Evolutionary conservation across 2,113 vertebrate species (phyloP).

Genomic region (Ctenodactylus gundi): DNA sequence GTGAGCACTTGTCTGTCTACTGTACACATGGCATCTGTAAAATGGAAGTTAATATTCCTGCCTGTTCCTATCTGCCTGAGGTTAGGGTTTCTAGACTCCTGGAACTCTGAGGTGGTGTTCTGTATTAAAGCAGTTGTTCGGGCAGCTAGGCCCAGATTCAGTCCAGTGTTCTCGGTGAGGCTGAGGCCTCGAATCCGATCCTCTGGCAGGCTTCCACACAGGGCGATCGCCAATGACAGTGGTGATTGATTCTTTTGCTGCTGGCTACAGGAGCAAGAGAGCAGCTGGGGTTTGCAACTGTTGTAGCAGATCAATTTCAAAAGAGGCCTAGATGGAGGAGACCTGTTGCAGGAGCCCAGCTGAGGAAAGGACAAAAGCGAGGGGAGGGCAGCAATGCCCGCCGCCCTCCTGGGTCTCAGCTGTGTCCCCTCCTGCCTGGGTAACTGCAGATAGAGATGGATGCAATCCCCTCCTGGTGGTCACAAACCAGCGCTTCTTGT

Average conservation of each 20-base stretch:
- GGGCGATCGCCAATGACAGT: background rate
- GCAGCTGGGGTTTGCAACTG: slow-evolving; percentile 76
- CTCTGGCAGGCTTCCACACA: background rate
- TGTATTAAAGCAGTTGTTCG: slow-evolving; percentile 54
- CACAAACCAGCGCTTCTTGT: background rate
- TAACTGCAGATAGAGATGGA: background rate
- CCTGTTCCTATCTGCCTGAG: background rate
- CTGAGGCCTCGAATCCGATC: background rate
- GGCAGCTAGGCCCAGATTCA: slow-evolving; percentile 54
- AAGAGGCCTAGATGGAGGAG: background rate
- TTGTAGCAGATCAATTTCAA: slow-evolving; percentile 68
- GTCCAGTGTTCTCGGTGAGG: background rate
- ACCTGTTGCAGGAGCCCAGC: background rate
- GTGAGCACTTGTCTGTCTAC: background rate
- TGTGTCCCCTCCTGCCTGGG: background rate
- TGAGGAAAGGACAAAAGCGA: background rate
- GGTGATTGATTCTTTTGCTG: slow-evolving; percentile 60
- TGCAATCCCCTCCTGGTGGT: background rate
- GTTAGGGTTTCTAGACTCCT: background rate
- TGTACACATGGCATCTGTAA: background rate
- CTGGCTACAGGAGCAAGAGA: background rate
- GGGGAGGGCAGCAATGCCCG: too few species aligned
- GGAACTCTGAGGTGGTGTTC: background rate
- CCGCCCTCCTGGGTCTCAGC: background rate
- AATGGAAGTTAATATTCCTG: background rate